These are phyloP conservation scores for Andrena trimmerana DNA, from an alignment of 2,888 invertebrate genomes.

Conservation along the genomic window DNA sequence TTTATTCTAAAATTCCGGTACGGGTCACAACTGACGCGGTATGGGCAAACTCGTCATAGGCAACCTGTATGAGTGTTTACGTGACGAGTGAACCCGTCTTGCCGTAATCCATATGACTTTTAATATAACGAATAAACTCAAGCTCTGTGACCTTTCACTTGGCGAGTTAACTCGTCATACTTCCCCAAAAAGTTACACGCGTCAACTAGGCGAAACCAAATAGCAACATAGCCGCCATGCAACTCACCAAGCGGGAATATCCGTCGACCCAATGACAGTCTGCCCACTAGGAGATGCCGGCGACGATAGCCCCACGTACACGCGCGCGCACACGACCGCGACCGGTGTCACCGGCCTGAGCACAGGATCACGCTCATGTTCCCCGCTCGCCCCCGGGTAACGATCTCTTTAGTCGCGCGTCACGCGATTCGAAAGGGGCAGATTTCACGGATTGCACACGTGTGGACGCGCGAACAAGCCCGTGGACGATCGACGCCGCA, in stretches of 20 bases:
- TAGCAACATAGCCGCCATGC: not conserved
- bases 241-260: slow-evolving; percentile 62
- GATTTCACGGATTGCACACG: not conserved
- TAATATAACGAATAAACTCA: no score
- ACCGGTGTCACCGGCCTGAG: slow-evolving; percentile 70
- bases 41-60: no score
- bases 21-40: no score
- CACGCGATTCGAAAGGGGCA: not conserved
- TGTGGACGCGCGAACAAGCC: slow-evolving; percentile 9
- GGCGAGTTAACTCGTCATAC: no score
- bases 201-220: not conserved
- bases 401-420: slow-evolving; percentile 10
- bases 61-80: no score
- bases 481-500: slow-evolving; percentile 27
- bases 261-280: slow-evolving; percentile 45
- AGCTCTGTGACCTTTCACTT: no score
- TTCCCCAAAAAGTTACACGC: no score
- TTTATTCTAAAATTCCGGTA: no score
- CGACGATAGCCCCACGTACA: slow-evolving; percentile 62
- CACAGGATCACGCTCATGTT: slow-evolving; percentile 57
- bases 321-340: slow-evolving; percentile 62
- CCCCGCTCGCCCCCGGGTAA: slow-evolving; percentile 21
- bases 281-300: slow-evolving; percentile 38
- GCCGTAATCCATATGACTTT: no score
- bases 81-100: no score